phyloP scores from a whole-genome alignment of 2,113 vertebrate genomes.

The Nyctereutes procyonoides region DNA sequence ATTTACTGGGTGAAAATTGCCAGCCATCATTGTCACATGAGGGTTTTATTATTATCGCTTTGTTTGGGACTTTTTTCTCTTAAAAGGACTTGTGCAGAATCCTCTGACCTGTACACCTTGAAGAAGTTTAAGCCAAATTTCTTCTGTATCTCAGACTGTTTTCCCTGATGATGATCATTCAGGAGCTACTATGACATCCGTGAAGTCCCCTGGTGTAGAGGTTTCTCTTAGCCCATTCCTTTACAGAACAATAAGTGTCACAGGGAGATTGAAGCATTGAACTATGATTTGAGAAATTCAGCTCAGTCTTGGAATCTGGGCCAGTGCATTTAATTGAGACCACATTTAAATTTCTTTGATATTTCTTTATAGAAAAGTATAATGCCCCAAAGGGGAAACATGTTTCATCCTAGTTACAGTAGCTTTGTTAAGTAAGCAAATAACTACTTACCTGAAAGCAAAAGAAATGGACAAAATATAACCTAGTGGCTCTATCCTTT shows the following conservation, averaged over 20 bases:
- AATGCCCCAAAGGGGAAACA: slow-evolving; percentile 69
- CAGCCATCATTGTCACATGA: neutral
- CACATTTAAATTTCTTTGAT: slow-evolving; percentile 87
- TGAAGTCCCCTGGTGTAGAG: neutral
- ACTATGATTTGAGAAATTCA: slow-evolving; percentile 79
- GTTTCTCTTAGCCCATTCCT: neutral
- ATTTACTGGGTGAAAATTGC: neutral
- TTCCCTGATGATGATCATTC: neutral
- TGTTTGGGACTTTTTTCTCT: neutral
- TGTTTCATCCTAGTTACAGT: slow-evolving; percentile 82
- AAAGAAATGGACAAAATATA: slow-evolving; percentile 65
- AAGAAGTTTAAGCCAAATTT: neutral
- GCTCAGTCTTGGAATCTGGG: slow-evolving; percentile 78
- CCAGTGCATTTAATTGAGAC: slow-evolving; percentile 82
- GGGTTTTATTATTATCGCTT: neutral
- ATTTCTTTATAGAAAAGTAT: slow-evolving; percentile 82
- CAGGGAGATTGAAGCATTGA: slow-evolving; percentile 54
- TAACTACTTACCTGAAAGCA: slow-evolving; percentile 78
- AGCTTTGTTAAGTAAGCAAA: slow-evolving; percentile 85
- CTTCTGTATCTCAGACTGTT: neutral
- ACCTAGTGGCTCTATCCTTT: slow-evolving; percentile 15
- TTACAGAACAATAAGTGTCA: slow-evolving; percentile 22
- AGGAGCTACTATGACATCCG: neutral
- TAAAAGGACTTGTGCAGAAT: neutral
- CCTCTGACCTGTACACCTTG: neutral